phyloP scores from a whole-genome alignment of 2,113 vertebrate species.

The Tragulus kanchil region DNA sequence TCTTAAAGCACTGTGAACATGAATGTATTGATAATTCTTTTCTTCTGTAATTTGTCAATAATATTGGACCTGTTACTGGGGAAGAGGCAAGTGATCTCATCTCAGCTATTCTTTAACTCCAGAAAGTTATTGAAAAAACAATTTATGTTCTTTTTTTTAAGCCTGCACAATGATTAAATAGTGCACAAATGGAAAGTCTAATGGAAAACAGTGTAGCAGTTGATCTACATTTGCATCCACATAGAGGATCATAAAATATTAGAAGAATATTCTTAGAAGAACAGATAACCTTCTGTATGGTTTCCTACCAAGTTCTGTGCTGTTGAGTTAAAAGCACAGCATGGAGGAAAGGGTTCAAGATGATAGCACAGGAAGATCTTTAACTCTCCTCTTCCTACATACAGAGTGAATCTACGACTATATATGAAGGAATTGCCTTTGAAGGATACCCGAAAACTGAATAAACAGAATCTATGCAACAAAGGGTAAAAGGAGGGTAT shows the following conservation, averaged over 20 bases:
- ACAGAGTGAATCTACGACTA: not conserved
- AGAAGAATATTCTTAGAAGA: slow-evolving; percentile 12
- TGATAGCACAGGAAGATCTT: not conserved
- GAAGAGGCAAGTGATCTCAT: not conserved
- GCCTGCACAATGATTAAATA: not conserved
- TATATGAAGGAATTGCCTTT: not conserved
- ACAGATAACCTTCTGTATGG: not conserved
- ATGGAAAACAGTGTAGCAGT: not conserved
- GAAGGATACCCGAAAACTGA: not conserved
- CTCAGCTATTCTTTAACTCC: not conserved
- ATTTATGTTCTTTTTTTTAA: not conserved
- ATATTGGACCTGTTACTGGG: not conserved
- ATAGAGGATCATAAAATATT: not conserved
- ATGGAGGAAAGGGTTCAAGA: not conserved
- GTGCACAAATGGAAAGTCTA: not conserved
- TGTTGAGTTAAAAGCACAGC: not conserved
- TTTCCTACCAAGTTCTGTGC: not conserved
- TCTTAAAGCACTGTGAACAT: not conserved
- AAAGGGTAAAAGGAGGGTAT: not conserved
- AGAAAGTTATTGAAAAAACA: not conserved
- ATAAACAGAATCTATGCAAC: not conserved
- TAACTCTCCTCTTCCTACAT: not conserved
- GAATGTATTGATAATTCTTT: not conserved
- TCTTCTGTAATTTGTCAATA: not conserved
- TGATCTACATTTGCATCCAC: not conserved